Conservation (phyloP, 1,140 invertebrate species). For the Drosophila parabipectinata region DNA sequence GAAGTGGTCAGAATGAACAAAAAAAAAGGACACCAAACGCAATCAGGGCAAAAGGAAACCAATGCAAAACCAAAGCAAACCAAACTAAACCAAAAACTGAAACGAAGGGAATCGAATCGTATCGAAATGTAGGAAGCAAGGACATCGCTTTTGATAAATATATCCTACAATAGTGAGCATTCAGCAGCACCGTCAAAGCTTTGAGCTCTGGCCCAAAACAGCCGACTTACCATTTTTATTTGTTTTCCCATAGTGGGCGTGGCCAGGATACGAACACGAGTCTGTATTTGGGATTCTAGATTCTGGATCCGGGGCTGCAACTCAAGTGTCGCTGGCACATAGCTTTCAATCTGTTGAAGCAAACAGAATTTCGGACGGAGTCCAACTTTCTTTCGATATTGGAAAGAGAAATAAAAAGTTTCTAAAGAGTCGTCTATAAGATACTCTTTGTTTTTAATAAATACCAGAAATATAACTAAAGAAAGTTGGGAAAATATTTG, state of each 20-base stretch:
- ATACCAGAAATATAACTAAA: background rate
- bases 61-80: constrained; percentile 38
- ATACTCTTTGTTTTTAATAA: background rate
- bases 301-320: constrained; percentile 5
- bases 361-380: constrained; percentile 41
- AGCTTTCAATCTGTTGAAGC: constrained; percentile 47
- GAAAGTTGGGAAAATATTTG: background rate
- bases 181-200: constrained; percentile 30
- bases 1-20: constrained; percentile 1
- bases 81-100: constrained; percentile 10
- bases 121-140: constrained; percentile 41
- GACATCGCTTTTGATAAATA: constrained; percentile 64
- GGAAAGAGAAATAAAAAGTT: constrained; percentile 2
- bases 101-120: constrained; percentile 39
- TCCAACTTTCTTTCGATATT: constrained; percentile 41
- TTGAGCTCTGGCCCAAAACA: constrained; percentile 10
- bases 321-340: constrained; percentile 52
- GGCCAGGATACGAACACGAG: background rate
- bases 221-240: constrained; percentile 32
- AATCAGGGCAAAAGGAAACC: constrained; percentile 35
- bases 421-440: constrained; percentile 1
- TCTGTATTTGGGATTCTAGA: background rate
- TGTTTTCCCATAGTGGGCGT: constrained; percentile 24
- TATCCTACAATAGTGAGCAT: constrained; percentile 41
- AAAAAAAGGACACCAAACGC: constrained; percentile 10